phyloP scores from a whole-genome alignment of 2,113 vertebrate genomes.

The Corvus moneduloides region DNA sequence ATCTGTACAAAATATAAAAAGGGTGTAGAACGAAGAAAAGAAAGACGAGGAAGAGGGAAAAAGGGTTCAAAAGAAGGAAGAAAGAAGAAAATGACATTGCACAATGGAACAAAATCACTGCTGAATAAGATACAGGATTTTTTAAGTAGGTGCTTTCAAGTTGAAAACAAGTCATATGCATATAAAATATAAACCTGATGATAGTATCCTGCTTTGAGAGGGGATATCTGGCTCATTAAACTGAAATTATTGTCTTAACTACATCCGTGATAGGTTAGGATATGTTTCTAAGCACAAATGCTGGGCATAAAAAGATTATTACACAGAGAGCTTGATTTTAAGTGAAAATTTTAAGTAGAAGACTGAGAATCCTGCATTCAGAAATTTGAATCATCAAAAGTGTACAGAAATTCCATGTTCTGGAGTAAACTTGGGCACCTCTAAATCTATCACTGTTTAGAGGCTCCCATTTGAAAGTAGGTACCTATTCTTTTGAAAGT shows the following conservation, averaged over 20 bases:
- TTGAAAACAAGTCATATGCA: neutral
- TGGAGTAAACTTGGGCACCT: neutral
- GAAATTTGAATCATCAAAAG: neutral
- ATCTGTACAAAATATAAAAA: neutral
- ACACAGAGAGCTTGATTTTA: neutral
- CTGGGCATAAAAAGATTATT: neutral
- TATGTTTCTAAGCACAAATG: neutral
- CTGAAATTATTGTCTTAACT: neutral
- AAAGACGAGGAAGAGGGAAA: neutral
- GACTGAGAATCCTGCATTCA: neutral
- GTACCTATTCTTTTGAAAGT: neutral
- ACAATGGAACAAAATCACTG: neutral
- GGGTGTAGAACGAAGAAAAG: neutral
- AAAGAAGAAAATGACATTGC: neutral
- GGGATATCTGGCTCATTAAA: neutral
- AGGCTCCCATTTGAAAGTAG: neutral
- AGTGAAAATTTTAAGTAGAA: neutral
- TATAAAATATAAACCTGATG: neutral
- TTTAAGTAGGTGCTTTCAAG: neutral
- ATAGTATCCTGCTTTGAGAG: neutral
- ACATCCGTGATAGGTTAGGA: neutral
- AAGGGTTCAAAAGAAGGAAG: neutral
- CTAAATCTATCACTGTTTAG: neutral
- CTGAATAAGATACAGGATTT: neutral
- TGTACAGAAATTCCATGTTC: neutral